Evolutionary conservation across 2,113 vertebrate species (phyloP), one percentile per base, ranked within the genome.

Genomic region (Forbesichthys agassizii): DNA sequence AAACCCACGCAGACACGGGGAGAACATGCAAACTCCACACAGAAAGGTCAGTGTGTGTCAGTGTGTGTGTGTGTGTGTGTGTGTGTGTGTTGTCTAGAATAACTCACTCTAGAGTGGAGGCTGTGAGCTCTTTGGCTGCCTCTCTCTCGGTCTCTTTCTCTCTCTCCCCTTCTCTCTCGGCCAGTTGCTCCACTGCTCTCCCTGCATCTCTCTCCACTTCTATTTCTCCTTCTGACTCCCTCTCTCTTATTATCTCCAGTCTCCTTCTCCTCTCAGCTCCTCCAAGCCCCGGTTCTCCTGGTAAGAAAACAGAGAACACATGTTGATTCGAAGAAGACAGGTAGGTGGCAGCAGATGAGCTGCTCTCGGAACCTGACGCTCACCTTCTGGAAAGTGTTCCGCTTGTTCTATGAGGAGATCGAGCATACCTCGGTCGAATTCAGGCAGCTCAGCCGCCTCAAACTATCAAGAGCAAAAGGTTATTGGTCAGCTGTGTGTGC

Each of bases 381-480:
- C 61, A 92, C 91, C 89, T 63, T 84, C 88, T 13, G 67, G 70
- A 67, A 95, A 91, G 60, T 92, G 7, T 42, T 92, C 92, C 0
- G 66, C 66, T 10, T 94, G 88, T 3, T 84, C 92, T 74, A 94
- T 52, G 52, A 96, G 87, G 33, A 95, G 51, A 3, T 93, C 92
- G 3, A 95, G 59, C 6, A 80, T 88, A 0, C 82, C 70, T 48
- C 11, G 64, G 12, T 92, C 46, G 16, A 84, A 20, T 53, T 81
- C 92, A 0, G 80, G 60, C 0, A 96, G 88, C 0, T 96, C 95
- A 63, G 3, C 84, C 11, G 92, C 95, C 20, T 90, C 91, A 90
- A 95, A 89, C 79, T 91, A 61, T 0, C 16, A 46, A 55, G 0
- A 14, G 11, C 60, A 57, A 36, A 67, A 59, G 63, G 57, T 10